These are phyloP conservation scores for Cotesia congregata DNA, from an alignment of 2,888 invertebrate species.

Conservation along the genomic window DNA sequence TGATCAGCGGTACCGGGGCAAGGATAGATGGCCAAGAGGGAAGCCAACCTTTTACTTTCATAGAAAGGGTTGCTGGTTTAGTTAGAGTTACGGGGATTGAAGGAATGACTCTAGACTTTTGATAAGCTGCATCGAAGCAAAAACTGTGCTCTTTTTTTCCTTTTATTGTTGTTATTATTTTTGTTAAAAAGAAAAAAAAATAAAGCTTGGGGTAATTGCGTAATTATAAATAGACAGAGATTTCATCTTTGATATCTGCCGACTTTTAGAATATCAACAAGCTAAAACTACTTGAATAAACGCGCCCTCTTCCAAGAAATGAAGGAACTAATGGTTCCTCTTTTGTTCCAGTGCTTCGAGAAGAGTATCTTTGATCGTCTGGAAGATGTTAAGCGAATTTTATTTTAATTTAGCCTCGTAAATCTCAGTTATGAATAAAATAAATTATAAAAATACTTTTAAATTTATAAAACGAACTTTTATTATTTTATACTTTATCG, in stretches of 20 bases:
- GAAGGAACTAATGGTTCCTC: neutral
- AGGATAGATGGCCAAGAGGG: constrained; percentile 24
- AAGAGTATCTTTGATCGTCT: neutral
- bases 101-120: constrained; percentile 35
- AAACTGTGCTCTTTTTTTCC: constrained; percentile 57
- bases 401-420: neutral
- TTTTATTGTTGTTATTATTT: constrained; percentile 25
- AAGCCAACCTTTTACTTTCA: constrained; percentile 15
- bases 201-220: constrained; percentile 61
- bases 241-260: constrained; percentile 52
- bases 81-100: constrained; percentile 32
- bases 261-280: neutral
- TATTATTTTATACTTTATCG: neutral
- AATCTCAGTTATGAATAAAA: neutral
- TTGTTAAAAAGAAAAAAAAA: constrained; percentile 50
- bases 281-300: neutral
- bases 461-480: neutral
- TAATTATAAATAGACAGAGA: constrained; percentile 67
- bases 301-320: constrained; percentile 11
- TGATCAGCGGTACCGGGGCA: constrained; percentile 51
- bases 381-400: neutral
- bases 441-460: neutral
- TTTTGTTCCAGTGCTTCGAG: neutral
- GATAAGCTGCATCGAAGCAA: constrained; percentile 58
- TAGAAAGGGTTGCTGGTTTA: constrained; percentile 21